Base-by-base conservation (phyloP, 2,797 vertebrate genomes). In the Sarcoramphus papa region DNA sequence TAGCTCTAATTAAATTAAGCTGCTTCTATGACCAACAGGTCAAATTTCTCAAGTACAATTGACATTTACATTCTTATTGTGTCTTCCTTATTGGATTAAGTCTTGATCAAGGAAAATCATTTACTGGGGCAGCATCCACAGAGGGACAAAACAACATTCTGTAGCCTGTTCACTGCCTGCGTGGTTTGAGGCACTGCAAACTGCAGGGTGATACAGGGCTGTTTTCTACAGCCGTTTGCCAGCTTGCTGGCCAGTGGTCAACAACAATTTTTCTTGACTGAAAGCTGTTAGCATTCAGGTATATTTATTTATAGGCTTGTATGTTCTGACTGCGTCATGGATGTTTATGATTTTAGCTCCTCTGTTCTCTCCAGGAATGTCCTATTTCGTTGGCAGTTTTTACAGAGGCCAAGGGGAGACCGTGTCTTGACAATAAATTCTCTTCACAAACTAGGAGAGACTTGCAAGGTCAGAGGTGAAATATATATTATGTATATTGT, bases 1-100 rank as follows among this genome's bases (percentile, higher is more conserved):
- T 23, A 91, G 78, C 86, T 96, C 83, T 97, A 96, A 97, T 97
- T 97, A 73, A 96, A 96, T 97, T 94, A 96, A 88, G 90, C 93
- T 94, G 85, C 83, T 88, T 91, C 92, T 89, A 31, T 33, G 93
- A 93, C 91, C 95, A 85, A 83, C 78, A 72, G 93, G 92, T 97
- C 90, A 89, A 50, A 94, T 97, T 95, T 96, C 95, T 95, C 90
- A 88, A 57, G 88, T 91, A 57, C 96, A 97, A 97, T 67, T 90
- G 92, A 96, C 84, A 88, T 86, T 94, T 93, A 89, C 73, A 62
- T 97, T 97, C 93, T 96, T 95, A 93, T 62, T 91, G 80, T 92
- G 56, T 90, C 72, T 96, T 97, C 90, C 84, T 95, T 77, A 78
- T 96, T 91, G 91, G 75, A 82, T 97, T 95, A 96, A 81, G 65